Base-by-base conservation (phyloP, 2,113 vertebrate genomes). In the Nycticryphes semicollaris region DNA sequence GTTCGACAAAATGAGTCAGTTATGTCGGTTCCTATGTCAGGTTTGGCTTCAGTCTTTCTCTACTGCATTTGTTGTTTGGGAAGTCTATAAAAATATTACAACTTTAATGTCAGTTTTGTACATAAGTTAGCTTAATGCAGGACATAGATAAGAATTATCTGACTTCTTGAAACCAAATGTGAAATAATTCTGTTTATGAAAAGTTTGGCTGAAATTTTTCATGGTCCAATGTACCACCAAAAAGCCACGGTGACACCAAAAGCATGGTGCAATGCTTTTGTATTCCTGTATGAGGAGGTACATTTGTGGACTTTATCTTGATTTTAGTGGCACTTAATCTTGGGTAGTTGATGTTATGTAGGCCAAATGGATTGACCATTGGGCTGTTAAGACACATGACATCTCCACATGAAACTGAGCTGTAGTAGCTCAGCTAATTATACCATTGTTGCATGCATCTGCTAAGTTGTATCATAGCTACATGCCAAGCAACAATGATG, bases 11-110 rank as follows among this genome's bases (percentile, higher is more conserved):
- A 62, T 6, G 54, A 87, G 3, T 56, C 74, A 8, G 30, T 94
- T 11, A 11, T 21, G 4, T 86, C 94, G 84, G 14, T 83, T 94
- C 85, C 94, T 28, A 57, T 14, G 13, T 39, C 96, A 97, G 98
- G 97, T 98, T 3, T 93, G 94, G 15, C 60, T 96, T 79, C 21
- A 75, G 9, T 43, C 27, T 90, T 66, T 70, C 22, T 93, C 11
- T 16, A 7, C 25, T 80, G 45, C 33, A 13, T 78, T 83, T 75
- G 17, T 43, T 77, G 11, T 54, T 75, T 74, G 23, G 13, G 8
- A 84, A 50, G 14, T 57, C 37, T 57, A 1, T 56, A n/a, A 69
- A 84, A 68, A 60, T 47, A 12, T 4, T 66, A 14, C 2, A 5
- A 8, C 51, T 75, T 43, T 74, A 66, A 39, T 8, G 15, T 43